A percentile compares a stretch with the other conserved stretches of the same genome.
Evolutionary conservation across 2,888 invertebrate species (phyloP).

Genomic region (Sepiola atlantica): DNA sequence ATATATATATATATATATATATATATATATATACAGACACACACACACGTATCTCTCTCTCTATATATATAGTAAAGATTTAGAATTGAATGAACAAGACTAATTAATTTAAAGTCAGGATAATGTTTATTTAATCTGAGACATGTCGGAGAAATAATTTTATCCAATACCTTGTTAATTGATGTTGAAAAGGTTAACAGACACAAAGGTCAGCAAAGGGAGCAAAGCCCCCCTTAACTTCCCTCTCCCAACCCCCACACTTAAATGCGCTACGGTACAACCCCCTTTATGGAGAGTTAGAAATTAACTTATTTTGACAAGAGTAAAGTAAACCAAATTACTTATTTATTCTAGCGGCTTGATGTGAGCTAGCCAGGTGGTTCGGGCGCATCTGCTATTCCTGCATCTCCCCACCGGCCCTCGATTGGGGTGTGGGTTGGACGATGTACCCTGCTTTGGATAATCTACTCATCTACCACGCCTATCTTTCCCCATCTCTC

Average conservation of each 20-base stretch:
- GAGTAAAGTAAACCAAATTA: background rate
- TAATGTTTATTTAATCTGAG: background rate
- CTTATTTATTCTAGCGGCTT: background rate
- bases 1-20: no score
- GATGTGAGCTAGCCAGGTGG: background rate
- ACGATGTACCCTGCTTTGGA: background rate
- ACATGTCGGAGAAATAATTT: background rate
- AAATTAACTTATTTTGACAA: background rate
- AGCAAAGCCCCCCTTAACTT: no score
- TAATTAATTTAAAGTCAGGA: background rate
- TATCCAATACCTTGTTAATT: background rate
- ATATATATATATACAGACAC: no score
- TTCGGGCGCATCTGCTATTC: background rate
- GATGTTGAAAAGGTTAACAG: background rate
- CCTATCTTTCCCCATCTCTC: no score
- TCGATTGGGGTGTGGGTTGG: background rate
- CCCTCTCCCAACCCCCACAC: no score
- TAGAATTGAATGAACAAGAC: background rate
- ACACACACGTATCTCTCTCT: no score
- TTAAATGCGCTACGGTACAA: no score
- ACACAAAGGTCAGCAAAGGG: background rate
- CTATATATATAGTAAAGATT: background rate
- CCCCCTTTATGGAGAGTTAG: background rate
- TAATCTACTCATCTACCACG: background rate
- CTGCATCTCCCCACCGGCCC: no score